Evolutionary conservation across 2,113 vertebrate genomes (phyloP), one percentile per base, ranked within the genome.

Genomic region (Bothrops jararaca): DNA sequence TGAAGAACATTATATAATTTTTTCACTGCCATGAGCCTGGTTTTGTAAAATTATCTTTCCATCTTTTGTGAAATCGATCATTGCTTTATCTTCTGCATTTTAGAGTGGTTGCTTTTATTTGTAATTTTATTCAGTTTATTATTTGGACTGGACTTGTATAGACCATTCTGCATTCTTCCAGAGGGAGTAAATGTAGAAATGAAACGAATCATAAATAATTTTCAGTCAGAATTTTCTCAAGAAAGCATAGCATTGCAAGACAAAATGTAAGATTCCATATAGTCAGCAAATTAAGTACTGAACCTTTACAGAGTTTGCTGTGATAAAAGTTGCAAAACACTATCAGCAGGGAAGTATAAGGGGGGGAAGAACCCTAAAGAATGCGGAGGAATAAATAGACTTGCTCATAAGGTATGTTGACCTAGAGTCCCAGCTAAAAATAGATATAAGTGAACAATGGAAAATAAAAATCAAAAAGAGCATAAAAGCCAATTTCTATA

Each of bases 391-490:
- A 18, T 88, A 88, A 54, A 88, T 3, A 56, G 86, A 26, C 6
- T 34, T 54, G 29, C 50, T 88, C 18, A 18, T 88, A 88, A 34
- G 52, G 3, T 56, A 29, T 34, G 26, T 42, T 88, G 53, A 93
- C 91, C 91, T 87, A 52, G 15, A 87, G 48, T 11, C 89, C 90
- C 85, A 0, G 91, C 69, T n/a, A 94, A 94, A 91, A 90, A 0
- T 1, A 42, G 18, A 85, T n/a, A 85, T n/a, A 53, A 39, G 87
- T 89, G 80, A 86, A 26, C 42, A 93, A 88, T 69, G 3, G 22
- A 80, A 80, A 74, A 80, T 39, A 74, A n/a, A 94, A 90, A 95
- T 86, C 60, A 92, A 94, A 50, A 54, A 26, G 7, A 29, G 52
- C 29, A 42, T n/a, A 69, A 90, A 54, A 39, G 11, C 11, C 50